Evolutionary conservation across 1,140 invertebrate genomes (phyloP).

Genomic region (Caenorhabditis remanei): DNA sequence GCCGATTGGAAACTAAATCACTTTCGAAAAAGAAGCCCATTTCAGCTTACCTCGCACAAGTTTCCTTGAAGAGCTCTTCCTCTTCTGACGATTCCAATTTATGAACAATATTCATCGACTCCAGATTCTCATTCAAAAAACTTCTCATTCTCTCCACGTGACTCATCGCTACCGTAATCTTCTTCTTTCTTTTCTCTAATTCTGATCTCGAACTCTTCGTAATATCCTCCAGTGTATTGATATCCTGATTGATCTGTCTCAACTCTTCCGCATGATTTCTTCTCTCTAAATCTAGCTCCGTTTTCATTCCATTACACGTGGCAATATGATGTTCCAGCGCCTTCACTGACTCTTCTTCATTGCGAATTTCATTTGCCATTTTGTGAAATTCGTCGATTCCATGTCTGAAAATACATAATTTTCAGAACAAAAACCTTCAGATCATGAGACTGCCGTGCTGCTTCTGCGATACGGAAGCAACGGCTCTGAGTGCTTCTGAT

Average conservation of each 20-base stretch:
- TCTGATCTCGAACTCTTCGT: constrained; percentile 62
- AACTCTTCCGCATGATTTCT: constrained; percentile 66
- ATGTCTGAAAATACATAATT: constrained; percentile 6
- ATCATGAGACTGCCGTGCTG: not conserved
- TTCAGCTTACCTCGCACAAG: not conserved
- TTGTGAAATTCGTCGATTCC: constrained; percentile 22
- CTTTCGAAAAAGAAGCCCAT: too few relatives aligned
- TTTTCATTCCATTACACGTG: constrained; percentile 54
- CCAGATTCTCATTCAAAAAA: constrained; percentile 23
- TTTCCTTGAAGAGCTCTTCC: constrained; percentile 15
- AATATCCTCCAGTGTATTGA: constrained; percentile 69
- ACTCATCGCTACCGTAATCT: not conserved
- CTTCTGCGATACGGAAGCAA: too few relatives aligned
- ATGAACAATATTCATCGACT: constrained; percentile 43
- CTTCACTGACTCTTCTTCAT: constrained; percentile 6
- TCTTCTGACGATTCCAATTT: constrained; percentile 36
- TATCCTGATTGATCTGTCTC: constrained; percentile 70
- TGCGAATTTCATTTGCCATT: constrained; percentile 38
- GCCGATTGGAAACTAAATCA: too few relatives aligned
- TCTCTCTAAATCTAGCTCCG: constrained; percentile 60
- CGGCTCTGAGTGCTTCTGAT: too few relatives aligned
- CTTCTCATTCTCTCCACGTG: constrained; percentile 21
- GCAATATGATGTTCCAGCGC: constrained; percentile 20
- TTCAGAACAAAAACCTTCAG: not conserved
- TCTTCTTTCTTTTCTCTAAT: constrained; percentile 25